Evolutionary conservation across 64 coral and sea anemone genomes (phyloP), one percentile per base, ranked within the genome.

Genomic region (Hydrozoanthus tunicans): DNA sequence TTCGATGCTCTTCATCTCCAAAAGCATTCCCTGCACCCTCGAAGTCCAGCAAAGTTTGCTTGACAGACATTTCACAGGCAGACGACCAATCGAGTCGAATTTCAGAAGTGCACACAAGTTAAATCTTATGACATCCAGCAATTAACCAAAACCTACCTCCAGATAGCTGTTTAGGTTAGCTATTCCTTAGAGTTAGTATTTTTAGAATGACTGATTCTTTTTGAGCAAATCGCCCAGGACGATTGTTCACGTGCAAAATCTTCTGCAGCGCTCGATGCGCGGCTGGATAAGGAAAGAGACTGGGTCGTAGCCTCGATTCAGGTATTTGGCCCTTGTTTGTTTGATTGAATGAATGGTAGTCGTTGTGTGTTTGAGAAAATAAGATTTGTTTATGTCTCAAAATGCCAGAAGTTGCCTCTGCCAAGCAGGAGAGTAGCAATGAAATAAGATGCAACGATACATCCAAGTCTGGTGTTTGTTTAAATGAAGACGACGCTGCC

Each of bases 41-140:
- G 51, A 95, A 95, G 62, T 95, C 90, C 11, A 95, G 55, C 68
- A 95, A 59, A 56, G 59, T 78, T 73, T 95, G 94, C 27, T 53
- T 56, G 0, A 92, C 83, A 60, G 92, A 81, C 92, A 93, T 93
- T 13, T 3, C 51, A 9, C 24, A 51, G 60, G 79, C 58, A 12
- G 12, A 81, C 11, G 26, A n/a, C 13, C 12, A 9, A 62, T 55
- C 20, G 26, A 58, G 20, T 27, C n/a, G 27, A 8, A 26, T 27
- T 6, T 73, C 43, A 27, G 8, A 27, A 3, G 70, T 9, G 25
- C 25, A 32, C 65, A n/a, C 65, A 17, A 69, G 32, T 17, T 24
- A 71, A 24, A 71, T 75, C 53, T 26, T 51, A 51, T 75, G 72
- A 75, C 8, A 75, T 4, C 26, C 26, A 75, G 26, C 43, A 66